These are phyloP conservation scores for Eupleurogrammus muticus DNA, from an alignment of 2,797 vertebrate genomes.

Conservation along the genomic window DNA sequence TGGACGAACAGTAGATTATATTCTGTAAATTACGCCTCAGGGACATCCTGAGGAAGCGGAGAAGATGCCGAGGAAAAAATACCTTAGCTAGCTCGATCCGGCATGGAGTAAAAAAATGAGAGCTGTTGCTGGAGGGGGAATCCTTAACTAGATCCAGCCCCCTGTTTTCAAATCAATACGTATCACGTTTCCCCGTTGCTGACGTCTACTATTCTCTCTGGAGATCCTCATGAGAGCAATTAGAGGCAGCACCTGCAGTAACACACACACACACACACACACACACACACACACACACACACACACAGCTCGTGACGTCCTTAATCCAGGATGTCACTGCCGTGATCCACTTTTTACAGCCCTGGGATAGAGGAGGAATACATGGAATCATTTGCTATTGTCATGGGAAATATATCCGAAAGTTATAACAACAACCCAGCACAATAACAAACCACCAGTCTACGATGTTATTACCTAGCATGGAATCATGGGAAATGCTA, in stretches of 20 bases:
- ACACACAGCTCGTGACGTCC: conserved; percentile 14
- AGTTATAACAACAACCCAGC: not conserved
- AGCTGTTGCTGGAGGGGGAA: conserved; percentile 43
- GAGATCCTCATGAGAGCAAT: conserved; percentile 70
- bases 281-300: conserved; percentile 6
- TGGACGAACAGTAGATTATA: conserved; percentile 5
- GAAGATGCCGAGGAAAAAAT: conserved; percentile 48
- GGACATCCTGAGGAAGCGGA: conserved; percentile 34
- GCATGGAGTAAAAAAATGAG: conserved; percentile 48
- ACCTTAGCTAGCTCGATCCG: conserved; percentile 35
- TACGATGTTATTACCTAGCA: no score
- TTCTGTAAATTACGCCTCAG: conserved; percentile 22
- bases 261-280: conserved; percentile 14
- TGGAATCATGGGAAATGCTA: no score
- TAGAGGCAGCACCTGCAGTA: conserved; percentile 62
- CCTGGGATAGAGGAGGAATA: conserved; percentile 3
- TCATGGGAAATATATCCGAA: conserved; percentile 16
- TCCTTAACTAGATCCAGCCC: conserved; percentile 64
- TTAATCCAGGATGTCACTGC: conserved; percentile 24
- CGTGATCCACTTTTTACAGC: conserved; percentile 2
- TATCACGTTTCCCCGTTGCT: conserved; percentile 61
- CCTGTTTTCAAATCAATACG: conserved; percentile 69
- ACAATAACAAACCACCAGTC: no score
- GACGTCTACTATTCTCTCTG: conserved; percentile 49
- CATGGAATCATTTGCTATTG: not conserved